A percentile compares a stretch with the other conserved stretches of the same genome.
These are phyloP conservation scores for Pygmarrhopalites habei DNA, from an alignment of 1,140 invertebrate genomes.

Conservation along the genomic window DNA sequence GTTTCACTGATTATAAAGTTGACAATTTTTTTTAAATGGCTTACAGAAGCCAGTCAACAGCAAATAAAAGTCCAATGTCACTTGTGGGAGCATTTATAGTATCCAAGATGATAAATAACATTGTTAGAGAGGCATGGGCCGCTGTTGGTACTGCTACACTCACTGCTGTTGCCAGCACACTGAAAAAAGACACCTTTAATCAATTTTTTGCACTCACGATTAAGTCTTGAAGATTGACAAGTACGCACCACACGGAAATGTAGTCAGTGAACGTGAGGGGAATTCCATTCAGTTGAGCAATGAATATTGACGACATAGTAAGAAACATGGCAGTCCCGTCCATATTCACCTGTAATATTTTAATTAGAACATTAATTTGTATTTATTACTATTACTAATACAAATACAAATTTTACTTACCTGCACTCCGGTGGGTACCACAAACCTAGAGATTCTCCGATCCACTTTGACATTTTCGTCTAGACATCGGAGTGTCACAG, in stretches of 20 bases:
- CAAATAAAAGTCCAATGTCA: constrained; percentile 75
- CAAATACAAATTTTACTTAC: background rate
- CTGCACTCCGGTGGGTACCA: constrained; percentile 68
- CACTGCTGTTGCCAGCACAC: constrained; percentile 79
- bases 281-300: constrained; percentile 84
- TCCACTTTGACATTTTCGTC: constrained; percentile 78
- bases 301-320: constrained; percentile 78
- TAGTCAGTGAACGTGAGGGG: constrained; percentile 67
- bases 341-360: constrained; percentile 58
- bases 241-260: constrained; percentile 66
- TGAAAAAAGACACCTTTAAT: constrained; percentile 46
- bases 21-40: constrained; percentile 43
- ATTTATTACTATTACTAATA: constrained; percentile 54
- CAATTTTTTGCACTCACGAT: too few relatives aligned
- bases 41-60: constrained; percentile 87
- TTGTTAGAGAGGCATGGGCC: constrained; percentile 72
- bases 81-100: constrained; percentile 73
- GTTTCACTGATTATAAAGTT: background rate
- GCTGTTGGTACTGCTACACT: constrained; percentile 88
- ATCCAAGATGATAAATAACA: constrained; percentile 74
- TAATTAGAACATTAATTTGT: too few relatives aligned
- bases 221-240: background rate
- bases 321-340: constrained; percentile 90
- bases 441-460: constrained; percentile 80
- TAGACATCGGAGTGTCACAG: constrained; percentile 86